A percentile compares a stretch with the other conserved stretches of the same genome.
phyloP scores from a whole-genome alignment of 2,113 vertebrate species.

The Chlorodrepanis virens region DNA sequence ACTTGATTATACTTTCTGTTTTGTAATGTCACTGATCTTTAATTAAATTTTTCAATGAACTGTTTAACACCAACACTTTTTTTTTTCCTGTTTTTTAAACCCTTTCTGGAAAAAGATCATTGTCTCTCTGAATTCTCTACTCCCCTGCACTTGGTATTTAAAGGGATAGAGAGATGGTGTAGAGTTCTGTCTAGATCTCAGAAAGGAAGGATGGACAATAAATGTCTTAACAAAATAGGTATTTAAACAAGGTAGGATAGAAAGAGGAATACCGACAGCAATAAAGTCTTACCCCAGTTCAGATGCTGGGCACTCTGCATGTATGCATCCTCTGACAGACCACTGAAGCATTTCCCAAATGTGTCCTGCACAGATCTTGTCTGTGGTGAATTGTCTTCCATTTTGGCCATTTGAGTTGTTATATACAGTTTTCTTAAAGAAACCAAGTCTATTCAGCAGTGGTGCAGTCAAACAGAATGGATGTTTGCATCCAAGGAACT shows the following conservation, averaged over 20 bases:
- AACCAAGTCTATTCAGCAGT: background rate
- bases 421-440: background rate
- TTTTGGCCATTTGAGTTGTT: background rate
- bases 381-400: background rate
- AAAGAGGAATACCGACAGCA: background rate
- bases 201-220: background rate
- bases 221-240: background rate
- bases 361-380: background rate
- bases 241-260: background rate
- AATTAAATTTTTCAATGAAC: background rate
- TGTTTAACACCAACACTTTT: background rate
- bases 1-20: background rate
- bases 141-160: background rate
- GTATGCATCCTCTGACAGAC: background rate
- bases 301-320: background rate
- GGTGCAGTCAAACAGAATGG: background rate
- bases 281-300: background rate
- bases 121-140: background rate
- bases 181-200: background rate
- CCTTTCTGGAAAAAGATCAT: background rate
- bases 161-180: background rate
- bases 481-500: background rate
- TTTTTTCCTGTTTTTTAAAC: background rate
- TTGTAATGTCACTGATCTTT: background rate
- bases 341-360: background rate